Evolutionary conservation across 2,888 invertebrate genomes (phyloP).

Genomic region (Falcaria lacertinaria): DNA sequence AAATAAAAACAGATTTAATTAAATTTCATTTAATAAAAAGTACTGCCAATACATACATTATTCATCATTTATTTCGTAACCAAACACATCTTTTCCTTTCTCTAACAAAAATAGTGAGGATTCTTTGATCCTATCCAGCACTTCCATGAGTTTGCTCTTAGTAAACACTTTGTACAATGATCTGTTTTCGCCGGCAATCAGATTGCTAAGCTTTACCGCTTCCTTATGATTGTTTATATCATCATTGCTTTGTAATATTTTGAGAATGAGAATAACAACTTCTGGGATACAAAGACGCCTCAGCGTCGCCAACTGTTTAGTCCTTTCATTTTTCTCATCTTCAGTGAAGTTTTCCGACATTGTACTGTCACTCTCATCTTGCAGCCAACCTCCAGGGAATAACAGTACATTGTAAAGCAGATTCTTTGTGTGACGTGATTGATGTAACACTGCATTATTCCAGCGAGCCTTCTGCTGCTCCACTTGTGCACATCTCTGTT

Average conservation of each 20-base stretch:
- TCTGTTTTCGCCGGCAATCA: conserved; percentile 88
- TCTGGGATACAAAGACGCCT: conserved; percentile 92
- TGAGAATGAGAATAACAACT: conserved; percentile 87
- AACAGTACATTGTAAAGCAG: conserved; percentile 91
- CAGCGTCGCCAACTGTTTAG: conserved; percentile 86
- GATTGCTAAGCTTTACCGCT: conserved; percentile 85
- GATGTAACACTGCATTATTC: conserved; percentile 84
- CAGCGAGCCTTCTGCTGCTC: conserved; percentile 88
- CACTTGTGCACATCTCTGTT: conserved; percentile 90
- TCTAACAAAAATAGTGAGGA: conserved; percentile 88
- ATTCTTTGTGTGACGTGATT: conserved; percentile 87
- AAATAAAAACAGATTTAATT: conserved; percentile 36
- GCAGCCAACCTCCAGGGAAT: conserved; percentile 95
- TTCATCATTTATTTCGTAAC: conserved; percentile 76
- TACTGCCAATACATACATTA: conserved; percentile 21
- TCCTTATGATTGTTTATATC: conserved; percentile 87
- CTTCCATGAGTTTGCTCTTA: conserved; percentile 86
- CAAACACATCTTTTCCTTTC: conserved; percentile 90
- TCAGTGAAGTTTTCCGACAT: conserved; percentile 67
- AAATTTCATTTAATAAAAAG: conserved; percentile 34
- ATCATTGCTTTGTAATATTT: conserved; percentile 87
- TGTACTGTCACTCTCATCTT: conserved; percentile 81
- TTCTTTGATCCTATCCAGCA: conserved; percentile 88
- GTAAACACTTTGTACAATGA: conserved; percentile 90
- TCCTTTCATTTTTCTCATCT: conserved; percentile 74